Evolutionary conservation across 2,888 invertebrate genomes (phyloP), one percentile per base, ranked within the genome.

Genomic region (Atethmia centrago): DNA sequence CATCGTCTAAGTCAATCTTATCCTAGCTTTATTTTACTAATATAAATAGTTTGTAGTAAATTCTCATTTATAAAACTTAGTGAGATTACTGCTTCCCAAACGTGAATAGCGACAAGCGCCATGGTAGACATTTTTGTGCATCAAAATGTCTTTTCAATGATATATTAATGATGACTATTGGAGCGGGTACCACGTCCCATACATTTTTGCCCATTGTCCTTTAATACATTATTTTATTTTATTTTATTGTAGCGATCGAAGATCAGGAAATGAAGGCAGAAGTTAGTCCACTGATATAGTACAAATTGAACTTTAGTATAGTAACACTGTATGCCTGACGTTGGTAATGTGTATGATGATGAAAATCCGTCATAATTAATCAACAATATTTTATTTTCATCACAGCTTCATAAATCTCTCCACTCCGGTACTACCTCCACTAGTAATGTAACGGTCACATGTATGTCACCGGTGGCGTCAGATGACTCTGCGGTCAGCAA

Each of bases 361-460:
- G 12, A 64, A 61, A 55, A 77, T 40, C 70, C 49, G 21, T 82
- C 78, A 71, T 49, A 66, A 78, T 78, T 36, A 79, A 71, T 79
- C 78, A 71, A n/a, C 28, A 42, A 61, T 49, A 77, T 76, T 67
- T 58, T 58, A 75, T 55, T 68, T 64, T 16, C 12, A 59, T 56
- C 28, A 14, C 40, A n/a, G 51, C 28, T 53, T 56, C 64, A 82
- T 82, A 79, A 78, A 79, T 82, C 61, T 51, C 31, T 61, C 40
- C n/a, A 40, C 28, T 28, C 31, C 10, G 25, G 62, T 36, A 47
- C 59, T 53, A 56, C 25, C 53, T 63, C 47, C 49, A 55, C 40
- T 62, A 40, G 65, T 79, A 42, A 78, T 71, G 65, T 71, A 82
- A 77, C 79, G 40, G 71, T 36, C 56, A 62, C 28, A 77, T 77